Conservation (phyloP, 2,113 vertebrate genomes). For the Salvator merianae region DNA sequence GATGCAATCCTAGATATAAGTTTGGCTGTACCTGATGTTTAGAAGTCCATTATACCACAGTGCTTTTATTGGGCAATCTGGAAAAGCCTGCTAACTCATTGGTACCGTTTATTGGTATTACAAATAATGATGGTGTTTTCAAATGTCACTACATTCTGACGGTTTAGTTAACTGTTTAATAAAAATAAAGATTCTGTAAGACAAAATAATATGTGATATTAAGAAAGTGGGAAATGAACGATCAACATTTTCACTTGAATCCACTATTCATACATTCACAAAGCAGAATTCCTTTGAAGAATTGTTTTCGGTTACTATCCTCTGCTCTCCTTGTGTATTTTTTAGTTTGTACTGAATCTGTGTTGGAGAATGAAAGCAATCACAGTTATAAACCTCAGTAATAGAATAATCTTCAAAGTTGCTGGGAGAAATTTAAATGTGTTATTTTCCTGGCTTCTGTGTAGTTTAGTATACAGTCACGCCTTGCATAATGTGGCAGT, state of each 20-base stretch:
- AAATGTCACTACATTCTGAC: too few relatives aligned
- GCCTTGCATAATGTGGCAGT: too few relatives aligned
- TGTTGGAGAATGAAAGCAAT: background rate
- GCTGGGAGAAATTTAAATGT: background rate
- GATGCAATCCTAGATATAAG: background rate
- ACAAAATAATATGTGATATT: background rate
- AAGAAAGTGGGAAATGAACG: background rate
- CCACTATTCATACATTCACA: background rate
- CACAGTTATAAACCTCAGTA: background rate
- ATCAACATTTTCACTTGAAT: background rate
- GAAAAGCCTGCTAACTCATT: background rate
- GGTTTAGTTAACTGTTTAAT: too few relatives aligned
- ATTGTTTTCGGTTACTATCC: background rate
- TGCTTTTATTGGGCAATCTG: background rate
- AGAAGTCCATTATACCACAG: constrained; percentile 1
- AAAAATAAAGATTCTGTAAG: background rate
- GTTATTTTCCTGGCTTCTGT: background rate
- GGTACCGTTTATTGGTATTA: rapidly evolving
- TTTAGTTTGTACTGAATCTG: constrained; percentile 6
- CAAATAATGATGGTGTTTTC: background rate
- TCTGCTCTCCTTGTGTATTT: constrained; percentile 4
- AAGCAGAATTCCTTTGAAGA: background rate
- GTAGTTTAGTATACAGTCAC: background rate
- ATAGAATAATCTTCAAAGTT: background rate
- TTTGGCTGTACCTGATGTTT: background rate